These are phyloP conservation scores for Rhagoletis pomonella DNA, from an alignment of 1,140 invertebrate genomes.

Conservation along the genomic window DNA sequence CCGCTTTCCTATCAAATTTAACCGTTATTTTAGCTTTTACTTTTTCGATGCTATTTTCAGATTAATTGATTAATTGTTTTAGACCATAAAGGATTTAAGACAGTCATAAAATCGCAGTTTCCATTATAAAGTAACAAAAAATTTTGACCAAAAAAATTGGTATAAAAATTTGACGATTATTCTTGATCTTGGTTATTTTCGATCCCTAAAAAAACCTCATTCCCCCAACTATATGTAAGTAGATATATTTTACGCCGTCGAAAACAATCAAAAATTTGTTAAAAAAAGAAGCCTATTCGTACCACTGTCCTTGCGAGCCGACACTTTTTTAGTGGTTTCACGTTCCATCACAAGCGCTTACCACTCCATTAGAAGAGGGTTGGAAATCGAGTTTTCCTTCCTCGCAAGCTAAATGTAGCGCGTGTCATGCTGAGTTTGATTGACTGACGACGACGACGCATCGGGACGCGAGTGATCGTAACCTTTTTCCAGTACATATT, in stretches of 20 bases:
- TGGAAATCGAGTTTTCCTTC: conserved; percentile 42
- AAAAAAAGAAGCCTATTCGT: not conserved
- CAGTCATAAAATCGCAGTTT: too few species aligned
- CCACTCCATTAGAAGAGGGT: conserved; percentile 39
- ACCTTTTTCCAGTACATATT: conserved; percentile 41
- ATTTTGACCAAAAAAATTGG: too few species aligned
- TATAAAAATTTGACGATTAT: too few species aligned
- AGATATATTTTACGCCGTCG: not conserved
- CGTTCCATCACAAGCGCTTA: conserved; percentile 35
- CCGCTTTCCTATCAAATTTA: too few species aligned
- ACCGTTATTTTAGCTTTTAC: too few species aligned
- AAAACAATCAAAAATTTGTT: not conserved
- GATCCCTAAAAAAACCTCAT: too few species aligned
- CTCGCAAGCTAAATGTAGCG: conserved; percentile 32
- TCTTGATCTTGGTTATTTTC: too few species aligned
- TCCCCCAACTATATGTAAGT: too few species aligned
- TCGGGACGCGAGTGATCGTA: conserved; percentile 41
- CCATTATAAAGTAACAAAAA: too few species aligned
- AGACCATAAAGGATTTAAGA: too few species aligned
- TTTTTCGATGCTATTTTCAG: too few species aligned
- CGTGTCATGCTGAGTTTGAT: conserved; percentile 51
- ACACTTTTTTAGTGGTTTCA: conserved; percentile 34
- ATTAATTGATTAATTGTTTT: too few species aligned
- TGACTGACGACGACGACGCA: conserved; percentile 44
- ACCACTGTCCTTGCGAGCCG: not conserved